Evolutionary conservation across 1,140 invertebrate genomes (phyloP), one percentile per base, ranked within the genome.

Genomic region (Zaprionus tsacasi): DNA sequence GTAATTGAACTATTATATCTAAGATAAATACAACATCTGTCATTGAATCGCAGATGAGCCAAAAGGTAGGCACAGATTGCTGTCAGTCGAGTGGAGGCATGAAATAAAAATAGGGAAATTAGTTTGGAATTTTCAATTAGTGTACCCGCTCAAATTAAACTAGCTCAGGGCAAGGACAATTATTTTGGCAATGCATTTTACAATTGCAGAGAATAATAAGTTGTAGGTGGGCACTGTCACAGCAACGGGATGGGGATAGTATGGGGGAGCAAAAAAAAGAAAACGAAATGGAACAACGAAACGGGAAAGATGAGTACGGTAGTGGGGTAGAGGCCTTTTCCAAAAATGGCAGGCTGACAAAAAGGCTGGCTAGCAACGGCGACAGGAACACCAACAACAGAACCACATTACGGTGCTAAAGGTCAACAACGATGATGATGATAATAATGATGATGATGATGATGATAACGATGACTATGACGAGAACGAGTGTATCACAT

Each of bases 1-100:
- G 94, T 80, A 99, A 96, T 93, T 99, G 98, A 40, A 99, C 96
- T 21, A 95, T 94, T 55, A 99, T 95, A 93, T 99, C 98, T 33
- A 97, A 82, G 17, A 98, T 93, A 93, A 98, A 99, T 50, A 98
- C 95, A 30, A 97, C 78, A 93, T 99, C 98, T 73, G 96, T 96
- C 69, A 98, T 94, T 59, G 94, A 95, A 93, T 99, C 98, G 86
- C 96, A 96, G 33, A 94, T 93, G 64, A 96, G 93, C 98, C 98
- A 99, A 79, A 96, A 95, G 11, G 92, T 94, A 25, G 95, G 94
- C 58, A 95, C 94, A 93, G 96, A 93, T 78, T 94, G 94, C 94
- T 96, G 94, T 36, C 86, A 89, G 17, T 3, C 27, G 27, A 67
- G 33, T 38, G 30, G 25, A 17, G 55, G 25, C n/a, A 45, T 11